These are phyloP conservation scores for Hydrolagus colliei DNA, from an alignment of 2,797 vertebrate genomes.

Conservation along the genomic window DNA sequence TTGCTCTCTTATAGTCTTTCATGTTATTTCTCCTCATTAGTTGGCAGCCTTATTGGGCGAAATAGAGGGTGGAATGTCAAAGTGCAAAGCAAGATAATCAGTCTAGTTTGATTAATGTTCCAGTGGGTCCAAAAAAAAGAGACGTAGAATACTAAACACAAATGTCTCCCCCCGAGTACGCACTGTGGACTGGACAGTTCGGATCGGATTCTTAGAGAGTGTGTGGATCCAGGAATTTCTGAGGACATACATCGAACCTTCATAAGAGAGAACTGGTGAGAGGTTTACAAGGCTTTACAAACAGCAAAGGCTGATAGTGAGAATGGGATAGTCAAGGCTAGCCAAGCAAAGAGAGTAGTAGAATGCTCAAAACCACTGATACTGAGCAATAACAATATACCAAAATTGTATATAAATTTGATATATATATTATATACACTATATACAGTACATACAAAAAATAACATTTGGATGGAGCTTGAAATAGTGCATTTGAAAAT, in stretches of 20 bases:
- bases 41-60: neutral
- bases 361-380: neutral
- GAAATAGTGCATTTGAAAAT: neutral
- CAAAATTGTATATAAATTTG: neutral
- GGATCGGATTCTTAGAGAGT: neutral
- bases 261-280: too few species aligned
- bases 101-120: neutral
- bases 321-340: too few species aligned
- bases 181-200: neutral
- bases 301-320: neutral
- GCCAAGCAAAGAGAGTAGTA: neutral
- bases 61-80: neutral
- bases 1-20: neutral
- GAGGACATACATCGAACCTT: too few species aligned
- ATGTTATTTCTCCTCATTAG: neutral
- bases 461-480: neutral
- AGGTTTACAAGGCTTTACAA: neutral
- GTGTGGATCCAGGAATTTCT: too few species aligned
- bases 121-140: neutral
- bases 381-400: too few species aligned
- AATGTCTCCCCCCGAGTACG: neutral
- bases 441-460: neutral
- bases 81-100: neutral
- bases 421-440: neutral
- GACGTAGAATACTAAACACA: neutral